A percentile compares a stretch with the other conserved stretches of the same genome.
Evolutionary conservation across 2,113 vertebrate species (phyloP).

Genomic region (Scomber scombrus): DNA sequence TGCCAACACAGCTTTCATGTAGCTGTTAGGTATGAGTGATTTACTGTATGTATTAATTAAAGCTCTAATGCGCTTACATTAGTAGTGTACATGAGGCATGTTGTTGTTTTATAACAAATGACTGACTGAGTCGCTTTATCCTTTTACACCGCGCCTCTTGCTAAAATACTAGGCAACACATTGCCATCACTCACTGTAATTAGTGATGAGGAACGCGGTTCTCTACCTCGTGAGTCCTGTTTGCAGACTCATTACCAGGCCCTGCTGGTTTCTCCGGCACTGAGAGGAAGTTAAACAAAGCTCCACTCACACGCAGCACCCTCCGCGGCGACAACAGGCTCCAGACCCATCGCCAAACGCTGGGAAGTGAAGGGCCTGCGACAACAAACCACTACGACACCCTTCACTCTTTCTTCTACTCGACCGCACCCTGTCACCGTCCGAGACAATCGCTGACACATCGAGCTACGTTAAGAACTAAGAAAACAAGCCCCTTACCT

Average conservation of each 20-base stretch:
- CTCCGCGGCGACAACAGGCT: conserved; percentile 75
- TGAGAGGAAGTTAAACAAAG: conserved; percentile 87
- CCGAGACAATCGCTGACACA: conserved; percentile 55
- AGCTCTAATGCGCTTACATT: conserved; percentile 8
- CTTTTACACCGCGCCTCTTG: background rate
- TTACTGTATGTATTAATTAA: conserved; percentile 5
- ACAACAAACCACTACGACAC: conserved; percentile 80
- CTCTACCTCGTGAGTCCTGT: conserved; percentile 77
- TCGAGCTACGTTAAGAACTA: conserved; percentile 53
- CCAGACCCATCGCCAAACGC: conserved; percentile 73
- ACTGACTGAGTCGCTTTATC: background rate
- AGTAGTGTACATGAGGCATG: conserved; percentile 1
- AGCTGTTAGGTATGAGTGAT: conserved; percentile 16
- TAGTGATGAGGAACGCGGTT: conserved; percentile 65
- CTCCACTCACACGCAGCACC: conserved; percentile 76
- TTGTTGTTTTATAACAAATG: conserved; percentile 7
- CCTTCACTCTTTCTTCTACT: conserved; percentile 75
- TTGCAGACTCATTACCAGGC: conserved; percentile 85
- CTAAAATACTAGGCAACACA: conserved; percentile 28
- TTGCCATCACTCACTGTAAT: conserved; percentile 69
- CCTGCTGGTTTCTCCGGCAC: conserved; percentile 83
- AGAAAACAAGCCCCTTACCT: conserved; percentile 60
- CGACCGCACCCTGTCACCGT: conserved; percentile 63
- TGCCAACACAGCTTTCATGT: conserved; percentile 21
- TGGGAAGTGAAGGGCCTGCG: conserved; percentile 80